Percentiles rank a stretch among this genome's conserved stretches.
These are phyloP conservation scores for Grammomys dolichurus DNA, from an alignment of 2,113 vertebrate genomes.

Conservation along the genomic window DNA sequence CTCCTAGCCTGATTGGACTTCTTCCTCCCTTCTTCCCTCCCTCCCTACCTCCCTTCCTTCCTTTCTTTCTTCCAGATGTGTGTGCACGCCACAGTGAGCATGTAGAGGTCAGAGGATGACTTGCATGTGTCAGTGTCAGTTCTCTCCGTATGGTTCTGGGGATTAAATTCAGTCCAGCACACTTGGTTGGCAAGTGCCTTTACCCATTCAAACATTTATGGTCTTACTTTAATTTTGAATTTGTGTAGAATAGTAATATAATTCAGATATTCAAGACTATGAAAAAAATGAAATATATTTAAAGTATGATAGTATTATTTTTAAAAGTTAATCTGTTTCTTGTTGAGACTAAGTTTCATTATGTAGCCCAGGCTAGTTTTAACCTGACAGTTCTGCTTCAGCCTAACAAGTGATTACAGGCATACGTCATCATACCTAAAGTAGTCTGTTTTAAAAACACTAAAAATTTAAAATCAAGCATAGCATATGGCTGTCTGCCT, in stretches of 20 bases:
- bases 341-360: not conserved
- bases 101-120: not conserved
- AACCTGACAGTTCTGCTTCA: not conserved
- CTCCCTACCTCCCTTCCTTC: not conserved
- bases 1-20: not conserved
- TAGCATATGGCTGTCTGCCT: not conserved
- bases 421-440: not conserved
- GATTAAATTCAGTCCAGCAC: not conserved
- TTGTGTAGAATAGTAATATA: slow-evolving; percentile 26
- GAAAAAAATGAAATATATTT: not conserved
- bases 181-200: not conserved
- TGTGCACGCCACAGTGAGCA: not conserved
- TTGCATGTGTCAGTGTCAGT: not conserved
- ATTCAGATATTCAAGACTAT: slow-evolving; percentile 22
- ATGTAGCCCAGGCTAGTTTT: not conserved
- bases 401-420: not conserved
- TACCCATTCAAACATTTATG: not conserved
- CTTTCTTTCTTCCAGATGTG: not conserved
- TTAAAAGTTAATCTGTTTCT: not conserved
- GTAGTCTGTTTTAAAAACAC: slow-evolving; percentile 9
- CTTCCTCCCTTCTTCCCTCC: too few relatives aligned
- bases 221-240: slow-evolving; percentile 15
- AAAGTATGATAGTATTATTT: slow-evolving; percentile 17
- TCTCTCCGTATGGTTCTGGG: not conserved
- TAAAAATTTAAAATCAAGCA: slow-evolving; percentile 38